phyloP scores from a whole-genome alignment of 1,140 invertebrate genomes.

The Subanguina moxae region DNA sequence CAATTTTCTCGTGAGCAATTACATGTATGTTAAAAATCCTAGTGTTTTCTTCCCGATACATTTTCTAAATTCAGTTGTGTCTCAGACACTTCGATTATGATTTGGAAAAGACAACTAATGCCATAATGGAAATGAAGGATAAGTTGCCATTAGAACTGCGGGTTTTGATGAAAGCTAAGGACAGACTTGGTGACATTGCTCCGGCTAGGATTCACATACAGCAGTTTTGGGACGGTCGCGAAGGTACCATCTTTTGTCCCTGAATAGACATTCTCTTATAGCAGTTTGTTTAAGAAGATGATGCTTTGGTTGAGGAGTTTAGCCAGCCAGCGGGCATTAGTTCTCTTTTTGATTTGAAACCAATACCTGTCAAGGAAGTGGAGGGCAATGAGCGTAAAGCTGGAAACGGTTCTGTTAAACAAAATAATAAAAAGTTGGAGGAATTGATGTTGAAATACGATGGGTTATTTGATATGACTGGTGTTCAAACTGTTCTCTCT shows the following conservation, averaged over 20 bases:
- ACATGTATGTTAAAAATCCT: not conserved
- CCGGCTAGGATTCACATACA: no score
- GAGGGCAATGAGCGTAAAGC: not conserved
- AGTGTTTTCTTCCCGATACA: no score
- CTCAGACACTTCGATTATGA: slow-evolving; percentile 7
- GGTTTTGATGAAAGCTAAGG: not conserved
- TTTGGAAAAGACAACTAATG: slow-evolving; percentile 10
- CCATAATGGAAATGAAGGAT: slow-evolving; percentile 11
- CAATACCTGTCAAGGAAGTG: no score
- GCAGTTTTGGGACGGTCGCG: no score
- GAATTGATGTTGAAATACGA: slow-evolving; percentile 6
- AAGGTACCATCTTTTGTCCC: no score
- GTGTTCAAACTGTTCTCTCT: not conserved
- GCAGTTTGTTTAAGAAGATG: no score
- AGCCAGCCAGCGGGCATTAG: no score
- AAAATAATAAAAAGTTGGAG: not conserved
- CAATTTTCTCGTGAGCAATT: slow-evolving; percentile 9
- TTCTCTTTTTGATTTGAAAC: no score
- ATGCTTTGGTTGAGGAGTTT: no score
- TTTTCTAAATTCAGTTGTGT: slow-evolving; percentile 5
- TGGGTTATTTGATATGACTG: slow-evolving; percentile 1
- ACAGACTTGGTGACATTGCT: not conserved
- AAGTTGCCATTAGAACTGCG: not conserved
- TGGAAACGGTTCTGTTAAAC: not conserved
- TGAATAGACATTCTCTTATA: no score